These are phyloP conservation scores for Odontesthes bonariensis DNA, from an alignment of 2,113 vertebrate genomes.

Conservation along the genomic window DNA sequence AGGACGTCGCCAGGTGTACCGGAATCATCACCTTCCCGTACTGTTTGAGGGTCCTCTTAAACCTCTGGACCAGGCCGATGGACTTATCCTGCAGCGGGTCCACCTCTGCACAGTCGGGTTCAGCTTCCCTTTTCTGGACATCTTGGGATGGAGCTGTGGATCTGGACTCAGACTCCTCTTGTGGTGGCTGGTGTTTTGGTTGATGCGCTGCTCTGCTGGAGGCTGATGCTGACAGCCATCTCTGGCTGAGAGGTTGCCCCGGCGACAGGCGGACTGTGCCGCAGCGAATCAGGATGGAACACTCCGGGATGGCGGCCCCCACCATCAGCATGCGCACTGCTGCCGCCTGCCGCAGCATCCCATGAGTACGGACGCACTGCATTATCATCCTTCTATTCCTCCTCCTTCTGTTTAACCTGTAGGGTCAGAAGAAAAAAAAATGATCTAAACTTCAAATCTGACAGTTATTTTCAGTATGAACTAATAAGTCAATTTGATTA, in stretches of 20 bases:
- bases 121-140: background rate
- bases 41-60: slow-evolving; percentile 96
- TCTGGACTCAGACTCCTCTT: slow-evolving; percentile 26
- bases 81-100: slow-evolving; percentile 96
- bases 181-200: slow-evolving; percentile 43
- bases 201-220: slow-evolving; percentile 51
- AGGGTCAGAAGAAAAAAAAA: background rate
- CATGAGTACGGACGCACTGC: slow-evolving; percentile 78
- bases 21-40: slow-evolving; percentile 98
- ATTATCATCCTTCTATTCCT: slow-evolving; percentile 70
- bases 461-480: too few relatives aligned
- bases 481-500: too few relatives aligned
- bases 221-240: slow-evolving; percentile 57
- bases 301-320: slow-evolving; percentile 39
- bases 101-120: slow-evolving; percentile 53
- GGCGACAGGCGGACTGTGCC: slow-evolving; percentile 18
- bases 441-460: too few relatives aligned
- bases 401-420: slow-evolving; percentile 39
- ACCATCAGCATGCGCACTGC: slow-evolving; percentile 64
- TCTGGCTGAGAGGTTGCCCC: slow-evolving; percentile 21
- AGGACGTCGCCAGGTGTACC: slow-evolving; percentile 93
- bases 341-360: slow-evolving; percentile 72
- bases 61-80: slow-evolving; percentile 91
- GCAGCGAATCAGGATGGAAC: slow-evolving; percentile 64
- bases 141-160: slow-evolving; percentile 21